phyloP scores from a whole-genome alignment of 2,113 vertebrate genomes.

The Phasianus colchicus region DNA sequence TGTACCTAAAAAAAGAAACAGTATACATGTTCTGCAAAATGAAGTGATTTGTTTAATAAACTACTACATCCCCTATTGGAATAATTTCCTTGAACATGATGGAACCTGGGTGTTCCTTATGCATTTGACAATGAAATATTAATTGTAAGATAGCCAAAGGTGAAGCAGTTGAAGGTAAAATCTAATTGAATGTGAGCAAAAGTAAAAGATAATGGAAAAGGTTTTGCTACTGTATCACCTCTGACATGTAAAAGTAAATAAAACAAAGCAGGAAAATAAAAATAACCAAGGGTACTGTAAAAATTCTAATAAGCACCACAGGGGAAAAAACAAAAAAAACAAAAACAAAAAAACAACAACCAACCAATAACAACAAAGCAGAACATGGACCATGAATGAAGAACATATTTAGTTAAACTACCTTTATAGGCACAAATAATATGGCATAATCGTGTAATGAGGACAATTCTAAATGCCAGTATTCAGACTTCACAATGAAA shows the following conservation, averaged over 20 bases:
- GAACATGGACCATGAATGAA: not conserved
- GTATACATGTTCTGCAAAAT: constrained; percentile 53
- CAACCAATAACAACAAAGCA: not conserved
- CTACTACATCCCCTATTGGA: constrained; percentile 47
- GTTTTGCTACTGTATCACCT: not conserved
- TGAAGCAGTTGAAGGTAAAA: not conserved
- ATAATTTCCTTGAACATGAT: constrained; percentile 47
- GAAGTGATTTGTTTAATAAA: constrained; percentile 67
- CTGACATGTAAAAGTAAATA: not conserved
- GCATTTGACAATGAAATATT: not conserved
- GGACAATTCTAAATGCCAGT: not conserved
- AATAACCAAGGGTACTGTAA: not conserved
- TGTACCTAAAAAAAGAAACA: constrained; percentile 14
- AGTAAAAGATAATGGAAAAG: not conserved
- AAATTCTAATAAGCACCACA: not conserved
- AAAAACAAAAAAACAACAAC: not conserved
- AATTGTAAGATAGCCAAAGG: not conserved
- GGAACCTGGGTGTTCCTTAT: constrained; percentile 27
- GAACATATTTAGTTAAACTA: not conserved
- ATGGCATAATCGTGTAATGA: not conserved
- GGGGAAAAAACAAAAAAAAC: not conserved
- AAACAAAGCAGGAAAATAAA: not conserved
- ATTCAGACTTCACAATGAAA: not conserved
- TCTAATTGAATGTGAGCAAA: not conserved
- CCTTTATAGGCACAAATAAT: not conserved